phyloP scores from a whole-genome alignment of 2,113 vertebrate genomes.

The Brienomyrus brachyistius region DNA sequence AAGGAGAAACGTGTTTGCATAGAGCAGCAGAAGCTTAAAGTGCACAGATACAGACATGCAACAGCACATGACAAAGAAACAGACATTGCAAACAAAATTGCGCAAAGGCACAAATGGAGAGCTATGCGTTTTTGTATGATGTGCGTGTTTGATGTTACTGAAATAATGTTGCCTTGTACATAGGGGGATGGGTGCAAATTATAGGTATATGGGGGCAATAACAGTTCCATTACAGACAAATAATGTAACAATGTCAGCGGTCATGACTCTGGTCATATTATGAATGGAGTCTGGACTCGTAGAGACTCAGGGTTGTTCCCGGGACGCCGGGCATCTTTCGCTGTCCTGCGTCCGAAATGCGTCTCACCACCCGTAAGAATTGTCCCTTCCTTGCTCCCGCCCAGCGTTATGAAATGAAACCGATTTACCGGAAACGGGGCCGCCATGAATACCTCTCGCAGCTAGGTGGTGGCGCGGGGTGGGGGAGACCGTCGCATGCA shows the following conservation, averaged over 20 bases:
- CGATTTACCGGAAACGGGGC: slow-evolving; percentile 26
- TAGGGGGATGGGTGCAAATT: not conserved
- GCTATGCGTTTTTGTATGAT: not conserved
- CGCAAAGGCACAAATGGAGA: not conserved
- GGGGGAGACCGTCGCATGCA: slow-evolving; percentile 28
- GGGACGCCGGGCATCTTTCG: slow-evolving; percentile 23
- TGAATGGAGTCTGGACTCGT: slow-evolving; percentile 30
- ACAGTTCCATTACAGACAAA: not conserved
- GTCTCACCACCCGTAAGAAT: slow-evolving; percentile 42
- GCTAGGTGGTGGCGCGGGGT: slow-evolving; percentile 16
- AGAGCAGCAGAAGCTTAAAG: not conserved
- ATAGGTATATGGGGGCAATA: not conserved
- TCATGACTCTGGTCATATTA: not conserved
- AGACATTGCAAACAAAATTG: not conserved
- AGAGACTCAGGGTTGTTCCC: slow-evolving; percentile 23
- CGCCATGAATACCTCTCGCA: slow-evolving; percentile 24
- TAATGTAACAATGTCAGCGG: slow-evolving; percentile 5
- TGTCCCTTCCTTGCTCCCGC: slow-evolving; percentile 27
- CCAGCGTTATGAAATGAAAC: slow-evolving; percentile 45
- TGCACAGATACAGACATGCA: not conserved
- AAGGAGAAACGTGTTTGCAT: not conserved
- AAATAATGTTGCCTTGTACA: not conserved
- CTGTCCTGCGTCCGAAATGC: slow-evolving; percentile 18
- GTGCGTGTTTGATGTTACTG: not conserved
- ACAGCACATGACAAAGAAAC: not conserved